A percentile compares a stretch with the other conserved stretches of the same genome.
phyloP scores from a whole-genome alignment of 2,888 invertebrate genomes.

The Amphipyra berbera region DNA sequence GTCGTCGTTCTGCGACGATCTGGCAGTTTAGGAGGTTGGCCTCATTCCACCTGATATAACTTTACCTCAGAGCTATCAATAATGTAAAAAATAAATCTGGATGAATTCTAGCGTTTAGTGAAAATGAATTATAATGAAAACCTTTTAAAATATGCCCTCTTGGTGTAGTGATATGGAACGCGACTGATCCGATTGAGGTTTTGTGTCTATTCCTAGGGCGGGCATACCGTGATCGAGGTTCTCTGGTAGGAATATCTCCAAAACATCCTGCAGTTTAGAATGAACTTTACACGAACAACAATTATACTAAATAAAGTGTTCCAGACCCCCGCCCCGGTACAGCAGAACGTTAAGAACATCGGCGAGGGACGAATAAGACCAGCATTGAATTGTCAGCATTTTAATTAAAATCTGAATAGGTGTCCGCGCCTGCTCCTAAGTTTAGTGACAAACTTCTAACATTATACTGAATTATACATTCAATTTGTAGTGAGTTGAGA shows the following conservation, averaged over 20 bases:
- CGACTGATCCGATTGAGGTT: too few relatives aligned
- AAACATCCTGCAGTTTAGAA: too few relatives aligned
- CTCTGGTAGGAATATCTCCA: too few relatives aligned
- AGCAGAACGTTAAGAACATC: background rate
- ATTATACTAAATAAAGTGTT: background rate
- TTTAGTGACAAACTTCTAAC: background rate
- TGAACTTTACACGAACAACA: background rate
- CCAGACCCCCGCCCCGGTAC: background rate
- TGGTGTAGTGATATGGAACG: too few relatives aligned
- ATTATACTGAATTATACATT: background rate
- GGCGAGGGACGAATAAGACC: background rate
- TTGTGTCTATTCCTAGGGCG: too few relatives aligned
- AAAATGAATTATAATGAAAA: too few relatives aligned
- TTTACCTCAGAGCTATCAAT: background rate
- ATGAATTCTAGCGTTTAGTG: background rate
- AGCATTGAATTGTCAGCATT: background rate
- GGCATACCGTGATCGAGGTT: too few relatives aligned
- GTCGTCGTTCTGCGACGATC: constrained; percentile 1
- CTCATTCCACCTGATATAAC: constrained; percentile 1
- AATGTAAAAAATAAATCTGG: background rate
- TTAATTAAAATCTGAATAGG: constrained; percentile 6
- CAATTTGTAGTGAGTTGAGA: background rate
- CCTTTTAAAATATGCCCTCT: too few relatives aligned
- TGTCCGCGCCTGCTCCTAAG: background rate
- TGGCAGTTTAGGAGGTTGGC: background rate